These are phyloP conservation scores for Uria aalge DNA, from an alignment of 2,113 vertebrate species.

Conservation along the genomic window DNA sequence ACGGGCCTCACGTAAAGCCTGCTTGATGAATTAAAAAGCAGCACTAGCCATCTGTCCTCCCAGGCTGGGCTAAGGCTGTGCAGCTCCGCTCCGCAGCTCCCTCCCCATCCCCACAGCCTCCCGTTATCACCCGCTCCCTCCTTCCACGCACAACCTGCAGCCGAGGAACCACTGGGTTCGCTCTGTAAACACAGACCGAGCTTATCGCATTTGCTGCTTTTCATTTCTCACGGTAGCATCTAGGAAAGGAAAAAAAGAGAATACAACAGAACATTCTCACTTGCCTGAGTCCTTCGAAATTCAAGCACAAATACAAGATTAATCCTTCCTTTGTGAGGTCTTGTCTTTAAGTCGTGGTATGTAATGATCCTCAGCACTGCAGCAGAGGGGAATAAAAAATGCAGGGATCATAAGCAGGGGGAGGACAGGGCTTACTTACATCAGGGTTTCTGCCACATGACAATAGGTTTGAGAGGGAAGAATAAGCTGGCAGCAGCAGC, in stretches of 20 bases:
- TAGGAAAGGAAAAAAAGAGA: background rate
- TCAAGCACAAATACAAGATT: slow-evolving; percentile 79
- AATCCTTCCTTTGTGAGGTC: slow-evolving; percentile 87
- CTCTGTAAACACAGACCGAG: background rate
- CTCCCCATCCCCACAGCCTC: slow-evolving; percentile 58
- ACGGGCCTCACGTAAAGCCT: slow-evolving; percentile 82
- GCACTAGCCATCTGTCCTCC: slow-evolving; percentile 81
- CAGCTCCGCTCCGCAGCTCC: slow-evolving; percentile 34
- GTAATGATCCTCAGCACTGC: slow-evolving; percentile 80
- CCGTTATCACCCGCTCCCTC: background rate
- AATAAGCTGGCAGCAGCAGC: slow-evolving; percentile 74
- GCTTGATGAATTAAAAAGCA: slow-evolving; percentile 81
- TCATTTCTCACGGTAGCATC: background rate
- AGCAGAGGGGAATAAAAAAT: slow-evolving; percentile 69
- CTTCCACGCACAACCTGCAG: background rate
- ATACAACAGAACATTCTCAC: slow-evolving; percentile 53
- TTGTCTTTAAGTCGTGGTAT: slow-evolving; percentile 79
- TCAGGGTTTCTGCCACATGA: slow-evolving; percentile 80
- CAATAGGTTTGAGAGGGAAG: slow-evolving; percentile 70
- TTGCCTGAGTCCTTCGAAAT: slow-evolving; percentile 81
- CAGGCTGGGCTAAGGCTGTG: slow-evolving; percentile 58
- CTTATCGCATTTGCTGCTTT: background rate
- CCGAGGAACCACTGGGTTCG: background rate
- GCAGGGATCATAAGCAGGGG: slow-evolving; percentile 73
- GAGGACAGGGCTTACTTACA: slow-evolving; percentile 76